Base-by-base conservation (phyloP, 2,113 vertebrate genomes). In the Alces alces region DNA sequence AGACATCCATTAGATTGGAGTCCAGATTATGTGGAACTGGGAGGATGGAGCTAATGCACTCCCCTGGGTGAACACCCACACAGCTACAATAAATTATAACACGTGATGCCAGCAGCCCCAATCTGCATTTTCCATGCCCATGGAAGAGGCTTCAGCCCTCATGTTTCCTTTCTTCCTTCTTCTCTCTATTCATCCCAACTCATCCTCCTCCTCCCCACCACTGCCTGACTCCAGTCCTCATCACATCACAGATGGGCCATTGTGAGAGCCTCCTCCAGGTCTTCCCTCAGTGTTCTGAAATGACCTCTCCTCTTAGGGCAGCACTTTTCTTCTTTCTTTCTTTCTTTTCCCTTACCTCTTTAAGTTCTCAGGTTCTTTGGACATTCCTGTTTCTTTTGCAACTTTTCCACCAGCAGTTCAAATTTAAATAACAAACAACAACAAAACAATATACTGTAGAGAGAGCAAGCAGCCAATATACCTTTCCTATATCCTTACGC, bases 371-470 rank as follows among this genome's bases (percentile, higher is more conserved):
- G 15, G 2, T 57, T 92, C 57, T 91, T 91, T 95, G 45, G 30
- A 92, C 87, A 91, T 27, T 85, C 33, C 64, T 88, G 8, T 78
- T 91, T 94, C 54, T 80, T 96, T 83, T 80, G 25, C 52, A 97
- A 88, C 14, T 86, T 60, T 95, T 55, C 90, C 39, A 86, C 7
- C 17, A 80, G 45, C 15, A 6, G 19, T 15, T 78, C 52, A 55
- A 45, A 39, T 92, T 73, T 50, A 76, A 93, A 84, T 84, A 86
- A 57, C 17, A 87, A 93, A 17, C 2, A 83, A 21, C n/a, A 78
- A 43, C 33, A 73, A 36, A 58, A 70, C 28, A 82, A 28, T 88
- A 55, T 57, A 47, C 4, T 83, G 3, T 36, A 36, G 82, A 93
- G 7, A 76, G 8, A 19, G 2, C 45, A 93, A 60, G 80, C 47